Evolutionary conservation across 1,140 invertebrate species (phyloP), one percentile per base, ranked within the genome.

Genomic region (Diabrotica virgifera): DNA sequence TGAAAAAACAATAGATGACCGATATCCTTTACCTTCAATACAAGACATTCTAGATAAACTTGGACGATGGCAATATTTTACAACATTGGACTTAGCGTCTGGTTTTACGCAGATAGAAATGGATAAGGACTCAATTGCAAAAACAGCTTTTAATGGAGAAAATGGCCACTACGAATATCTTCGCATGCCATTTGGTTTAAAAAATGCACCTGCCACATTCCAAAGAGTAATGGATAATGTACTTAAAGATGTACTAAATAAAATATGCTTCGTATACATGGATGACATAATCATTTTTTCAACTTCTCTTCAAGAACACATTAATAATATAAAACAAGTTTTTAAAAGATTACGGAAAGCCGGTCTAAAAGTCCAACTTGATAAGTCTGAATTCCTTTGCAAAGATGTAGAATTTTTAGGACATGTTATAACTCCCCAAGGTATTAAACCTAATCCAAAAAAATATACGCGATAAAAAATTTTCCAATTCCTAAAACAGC

Each of bases 61-160:
- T 14, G 71, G 70, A 5, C 76, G 77, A 36, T 70, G 73, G 13
- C 73, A 72, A 37, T 82, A 77, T 63, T 84, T 84, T 68, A 76
- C 77, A 10, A 76, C 78, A 6, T 63, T 84, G 5, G 82, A 85
- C 71, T 65, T 84, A 10, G 65, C 72, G 0, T 24, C 13, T 58
- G 56, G 59, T 0, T 60, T 80, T 71, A 80, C 76, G 70, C 82
- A 85, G 70, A 71, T 85, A n/a, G 60, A 70, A 13, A 67, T 85
- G 6, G 62, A 74, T 9, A 14, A 64, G 55, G 65, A 76, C 6
- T 75, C 77, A 63, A 68, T 54, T n/a, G 51, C 70, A 2, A 83
- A 83, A 68, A 82, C 81, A 0, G 80, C 78, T 0, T 83, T 83
- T 62, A 70, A 58, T 0, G 75, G 72, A 5, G 62, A 63, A 13